Evolutionary conservation across 2,888 invertebrate species (phyloP).

Genomic region (Chymomyza fuscimana): DNA sequence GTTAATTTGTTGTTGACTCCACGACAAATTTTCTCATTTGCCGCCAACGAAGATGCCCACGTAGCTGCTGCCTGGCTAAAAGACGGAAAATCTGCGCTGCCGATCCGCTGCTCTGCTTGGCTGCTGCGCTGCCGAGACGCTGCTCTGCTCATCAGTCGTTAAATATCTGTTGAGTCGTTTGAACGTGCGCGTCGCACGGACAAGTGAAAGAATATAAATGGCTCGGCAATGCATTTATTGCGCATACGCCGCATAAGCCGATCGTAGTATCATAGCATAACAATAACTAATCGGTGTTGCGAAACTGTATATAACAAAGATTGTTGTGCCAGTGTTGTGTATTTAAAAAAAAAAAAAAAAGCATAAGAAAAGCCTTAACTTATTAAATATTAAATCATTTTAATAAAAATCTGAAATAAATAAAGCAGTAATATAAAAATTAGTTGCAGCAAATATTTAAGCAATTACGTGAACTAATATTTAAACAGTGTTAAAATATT

Average conservation of each 20-base stretch:
- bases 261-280: not conserved
- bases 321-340: not conserved
- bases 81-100: not conserved
- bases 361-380: constrained; percentile 14
- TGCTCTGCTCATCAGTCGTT: not conserved
- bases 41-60: constrained; percentile 25
- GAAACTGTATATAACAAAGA: constrained; percentile 1
- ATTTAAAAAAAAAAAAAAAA: not conserved
- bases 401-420: constrained; percentile 12
- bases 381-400: no score
- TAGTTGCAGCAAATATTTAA: no score
- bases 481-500: not conserved
- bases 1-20: constrained; percentile 26
- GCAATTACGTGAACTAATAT: not conserved
- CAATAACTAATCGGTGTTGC: constrained; percentile 55
- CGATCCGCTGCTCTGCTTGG: not conserved
- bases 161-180: not conserved
- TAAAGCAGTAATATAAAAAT: constrained; percentile 4
- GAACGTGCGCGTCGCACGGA: not conserved
- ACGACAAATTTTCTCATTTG: constrained; percentile 52
- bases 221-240: constrained; percentile 36
- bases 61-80: not conserved
- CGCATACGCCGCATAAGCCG: constrained; percentile 58
- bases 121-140: not conserved
- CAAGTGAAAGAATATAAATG: constrained; percentile 11